phyloP scores from a whole-genome alignment of 2,888 invertebrate genomes.

The Cephus pygmeus region DNA sequence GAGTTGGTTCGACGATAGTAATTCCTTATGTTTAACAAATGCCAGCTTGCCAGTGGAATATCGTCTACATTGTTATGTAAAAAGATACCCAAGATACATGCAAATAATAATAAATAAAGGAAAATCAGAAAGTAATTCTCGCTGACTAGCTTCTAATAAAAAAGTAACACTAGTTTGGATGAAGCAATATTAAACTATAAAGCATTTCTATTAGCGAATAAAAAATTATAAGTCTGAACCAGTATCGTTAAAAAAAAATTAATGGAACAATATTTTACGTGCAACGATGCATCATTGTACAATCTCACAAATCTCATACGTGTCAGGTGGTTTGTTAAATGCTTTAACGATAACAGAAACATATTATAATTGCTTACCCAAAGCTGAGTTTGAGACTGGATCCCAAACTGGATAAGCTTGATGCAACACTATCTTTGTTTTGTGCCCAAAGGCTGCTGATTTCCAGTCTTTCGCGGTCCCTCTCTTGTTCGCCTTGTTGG shows the following conservation, averaged over 20 bases:
- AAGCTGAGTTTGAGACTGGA: slow-evolving; percentile 87
- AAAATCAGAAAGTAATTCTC: slow-evolving; percentile 7
- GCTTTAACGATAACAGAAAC: background rate
- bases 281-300: background rate
- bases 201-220: background rate
- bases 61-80: slow-evolving; percentile 48
- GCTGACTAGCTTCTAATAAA: background rate
- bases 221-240: background rate
- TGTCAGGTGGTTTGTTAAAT: background rate
- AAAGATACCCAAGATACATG: slow-evolving; percentile 40
- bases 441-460: slow-evolving; percentile 62
- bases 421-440: slow-evolving; percentile 71
- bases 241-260: background rate
- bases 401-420: slow-evolving; percentile 82
- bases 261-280: background rate
- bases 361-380: slow-evolving; percentile 71
- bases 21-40: slow-evolving; percentile 60
- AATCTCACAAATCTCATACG: background rate
- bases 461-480: slow-evolving; percentile 60
- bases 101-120: slow-evolving; percentile 36
- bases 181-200: background rate
- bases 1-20: slow-evolving; percentile 57
- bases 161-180: background rate
- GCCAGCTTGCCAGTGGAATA: slow-evolving; percentile 60
- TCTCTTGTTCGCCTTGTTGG: slow-evolving; percentile 60